Conservation (phyloP, 2,113 vertebrate species). For the Takifugu bimaculatus region DNA sequence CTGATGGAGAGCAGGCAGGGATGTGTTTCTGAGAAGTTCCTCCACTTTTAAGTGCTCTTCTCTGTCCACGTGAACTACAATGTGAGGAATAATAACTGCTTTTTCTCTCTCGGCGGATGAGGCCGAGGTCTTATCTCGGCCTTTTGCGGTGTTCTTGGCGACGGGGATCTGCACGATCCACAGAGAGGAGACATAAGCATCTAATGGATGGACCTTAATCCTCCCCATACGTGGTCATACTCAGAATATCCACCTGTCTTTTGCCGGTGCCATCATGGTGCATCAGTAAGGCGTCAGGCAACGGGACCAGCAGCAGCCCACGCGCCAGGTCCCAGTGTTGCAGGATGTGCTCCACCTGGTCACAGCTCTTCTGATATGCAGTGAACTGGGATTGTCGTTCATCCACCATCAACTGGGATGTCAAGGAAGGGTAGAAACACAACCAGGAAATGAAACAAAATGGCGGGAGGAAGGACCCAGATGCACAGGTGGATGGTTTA, state of each 20-base stretch:
- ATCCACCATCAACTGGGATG: slow-evolving; percentile 36
- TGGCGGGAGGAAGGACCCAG: too few species aligned
- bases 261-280: too few species aligned
- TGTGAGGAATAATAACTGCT: slow-evolving; percentile 69
- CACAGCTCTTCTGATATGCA: slow-evolving; percentile 71
- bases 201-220: too few species aligned
- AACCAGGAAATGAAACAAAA: not conserved
- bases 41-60: slow-evolving; percentile 29
- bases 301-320: slow-evolving; percentile 54
- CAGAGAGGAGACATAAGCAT: not conserved
- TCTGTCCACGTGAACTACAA: slow-evolving; percentile 67
- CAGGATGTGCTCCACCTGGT: slow-evolving; percentile 67
- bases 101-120: slow-evolving; percentile 26
- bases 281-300: not conserved
- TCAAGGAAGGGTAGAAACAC: not conserved
- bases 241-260: too few species aligned
- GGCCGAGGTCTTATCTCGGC: slow-evolving; percentile 41
- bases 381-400: slow-evolving; percentile 74
- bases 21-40: slow-evolving; percentile 63
- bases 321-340: slow-evolving; percentile 80
- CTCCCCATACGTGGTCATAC: too few species aligned
- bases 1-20: slow-evolving; percentile 72
- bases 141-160: slow-evolving; percentile 67
- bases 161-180: slow-evolving; percentile 46
- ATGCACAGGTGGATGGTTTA: too few species aligned